Evolutionary conservation across 2,888 invertebrate species (phyloP).

Genomic region (Mylabris sibirica): DNA sequence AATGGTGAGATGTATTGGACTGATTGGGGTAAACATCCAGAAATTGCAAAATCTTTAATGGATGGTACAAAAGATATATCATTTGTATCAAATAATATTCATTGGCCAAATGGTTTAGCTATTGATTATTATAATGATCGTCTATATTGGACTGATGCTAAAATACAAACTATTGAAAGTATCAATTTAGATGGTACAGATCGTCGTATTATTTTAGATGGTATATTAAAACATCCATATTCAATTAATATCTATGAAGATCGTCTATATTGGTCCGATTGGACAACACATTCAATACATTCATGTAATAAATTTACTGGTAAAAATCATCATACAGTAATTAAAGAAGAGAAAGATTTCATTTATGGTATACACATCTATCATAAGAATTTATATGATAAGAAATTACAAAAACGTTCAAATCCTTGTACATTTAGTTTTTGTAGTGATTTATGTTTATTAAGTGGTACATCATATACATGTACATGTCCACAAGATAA

Average conservation of each 20-base stretch:
- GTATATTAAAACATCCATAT: constrained; percentile 80
- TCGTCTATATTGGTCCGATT: constrained; percentile 89
- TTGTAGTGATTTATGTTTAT: constrained; percentile 82
- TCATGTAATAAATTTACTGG: constrained; percentile 81
- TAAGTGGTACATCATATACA: constrained; percentile 66
- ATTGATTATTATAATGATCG: constrained; percentile 80
- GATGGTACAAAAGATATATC: constrained; percentile 74
- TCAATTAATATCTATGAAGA: constrained; percentile 88
- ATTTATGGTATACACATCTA: constrained; percentile 77
- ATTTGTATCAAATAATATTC: constrained; percentile 71
- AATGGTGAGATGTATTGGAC: constrained; percentile 88
- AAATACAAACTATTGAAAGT: constrained; percentile 71
- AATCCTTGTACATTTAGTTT: constrained; percentile 71
- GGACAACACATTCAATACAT: constrained; percentile 77
- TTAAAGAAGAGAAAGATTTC: constrained; percentile 63
- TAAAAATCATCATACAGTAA: constrained; percentile 66
- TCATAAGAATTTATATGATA: constrained; percentile 70
- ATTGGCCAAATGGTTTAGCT: constrained; percentile 87
- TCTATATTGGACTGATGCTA: constrained; percentile 90
- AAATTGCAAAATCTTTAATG: constrained; percentile 84
- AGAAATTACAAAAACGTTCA: constrained; percentile 36
- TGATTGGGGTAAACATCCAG: constrained; percentile 79
- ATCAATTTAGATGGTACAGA: constrained; percentile 71
- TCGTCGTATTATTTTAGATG: constrained; percentile 67
- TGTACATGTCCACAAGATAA: constrained; percentile 84